These are phyloP conservation scores for Hyppa rectilinea DNA, from an alignment of 2,888 invertebrate genomes.

Conservation along the genomic window DNA sequence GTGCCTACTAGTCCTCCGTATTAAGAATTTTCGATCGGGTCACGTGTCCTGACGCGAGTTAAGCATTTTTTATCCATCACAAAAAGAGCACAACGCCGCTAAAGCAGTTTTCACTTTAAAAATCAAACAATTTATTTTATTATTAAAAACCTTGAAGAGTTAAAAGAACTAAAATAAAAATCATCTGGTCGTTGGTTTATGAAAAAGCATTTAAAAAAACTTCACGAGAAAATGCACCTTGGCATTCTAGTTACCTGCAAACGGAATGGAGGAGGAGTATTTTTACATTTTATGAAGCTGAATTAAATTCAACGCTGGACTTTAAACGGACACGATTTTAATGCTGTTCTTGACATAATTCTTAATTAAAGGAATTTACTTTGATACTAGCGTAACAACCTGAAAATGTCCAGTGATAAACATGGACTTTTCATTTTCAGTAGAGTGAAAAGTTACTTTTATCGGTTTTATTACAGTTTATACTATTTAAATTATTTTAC, in stretches of 20 bases:
- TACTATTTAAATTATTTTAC: background rate
- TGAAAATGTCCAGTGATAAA: background rate
- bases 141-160: too few species aligned
- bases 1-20: too few species aligned
- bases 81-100: too few species aligned
- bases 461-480: too few species aligned
- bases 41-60: too few species aligned
- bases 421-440: background rate
- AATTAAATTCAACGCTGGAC: slow-evolving; percentile 32
- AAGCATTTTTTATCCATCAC: too few species aligned
- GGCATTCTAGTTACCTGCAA: slow-evolving; percentile 55
- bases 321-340: slow-evolving; percentile 27
- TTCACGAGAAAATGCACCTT: slow-evolving; percentile 26
- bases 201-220: slow-evolving; percentile 23
- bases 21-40: too few species aligned
- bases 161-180: slow-evolving; percentile 29
- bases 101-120: too few species aligned
- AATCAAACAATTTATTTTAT: too few species aligned
- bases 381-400: background rate
- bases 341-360: slow-evolving; percentile 28
- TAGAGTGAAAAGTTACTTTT: background rate
- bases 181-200: slow-evolving; percentile 20
- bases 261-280: slow-evolving; percentile 35
- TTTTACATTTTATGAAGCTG: slow-evolving; percentile 43
- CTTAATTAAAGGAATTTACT: slow-evolving; percentile 46